These are phyloP conservation scores for Eretmodus cyanostictus DNA, from an alignment of 2,113 vertebrate genomes.

Conservation along the genomic window DNA sequence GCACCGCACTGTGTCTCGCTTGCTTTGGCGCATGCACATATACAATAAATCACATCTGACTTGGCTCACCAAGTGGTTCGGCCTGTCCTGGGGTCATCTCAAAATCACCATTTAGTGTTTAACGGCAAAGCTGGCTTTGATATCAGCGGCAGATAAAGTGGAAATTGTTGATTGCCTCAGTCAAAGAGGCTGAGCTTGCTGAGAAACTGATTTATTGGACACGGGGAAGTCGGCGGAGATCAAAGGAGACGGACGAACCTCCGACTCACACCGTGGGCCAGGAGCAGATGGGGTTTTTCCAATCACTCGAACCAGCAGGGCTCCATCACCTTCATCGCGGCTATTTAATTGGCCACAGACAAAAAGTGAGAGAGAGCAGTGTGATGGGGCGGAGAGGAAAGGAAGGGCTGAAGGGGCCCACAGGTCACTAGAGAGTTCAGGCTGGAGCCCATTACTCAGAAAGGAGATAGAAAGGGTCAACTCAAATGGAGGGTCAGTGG, in stretches of 20 bases:
- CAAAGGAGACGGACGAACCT: conserved; percentile 34
- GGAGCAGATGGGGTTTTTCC: conserved; percentile 42
- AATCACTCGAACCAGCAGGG: conserved; percentile 58
- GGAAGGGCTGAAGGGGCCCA: not conserved
- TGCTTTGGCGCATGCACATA: not conserved
- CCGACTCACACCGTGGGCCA: not conserved
- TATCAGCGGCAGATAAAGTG: conserved; percentile 41
- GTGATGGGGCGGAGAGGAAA: not conserved
- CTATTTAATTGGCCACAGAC: conserved; percentile 67
- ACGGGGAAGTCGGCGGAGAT: conserved; percentile 41
- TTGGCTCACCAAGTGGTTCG: not conserved
- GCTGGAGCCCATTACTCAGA: conserved; percentile 52
- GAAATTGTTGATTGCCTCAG: conserved; percentile 48
- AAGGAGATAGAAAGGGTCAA: conserved; percentile 36
- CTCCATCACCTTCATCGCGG: not conserved
- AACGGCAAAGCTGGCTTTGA: conserved; percentile 36
- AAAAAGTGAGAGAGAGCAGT: not conserved
- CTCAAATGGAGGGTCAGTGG: not conserved
- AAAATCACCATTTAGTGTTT: conserved; percentile 49
- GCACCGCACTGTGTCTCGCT: not conserved
- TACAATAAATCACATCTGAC: conserved; percentile 30
- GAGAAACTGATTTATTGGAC: conserved; percentile 67
- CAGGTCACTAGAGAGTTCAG: conserved; percentile 43
- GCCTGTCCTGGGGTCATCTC: conserved; percentile 41
- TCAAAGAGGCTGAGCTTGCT: conserved; percentile 36